Percentiles rank a stretch among this genome's conserved stretches.
Evolutionary conservation across 2,888 invertebrate genomes (phyloP).

Genomic region (Mesorhabditis spiculigera): DNA sequence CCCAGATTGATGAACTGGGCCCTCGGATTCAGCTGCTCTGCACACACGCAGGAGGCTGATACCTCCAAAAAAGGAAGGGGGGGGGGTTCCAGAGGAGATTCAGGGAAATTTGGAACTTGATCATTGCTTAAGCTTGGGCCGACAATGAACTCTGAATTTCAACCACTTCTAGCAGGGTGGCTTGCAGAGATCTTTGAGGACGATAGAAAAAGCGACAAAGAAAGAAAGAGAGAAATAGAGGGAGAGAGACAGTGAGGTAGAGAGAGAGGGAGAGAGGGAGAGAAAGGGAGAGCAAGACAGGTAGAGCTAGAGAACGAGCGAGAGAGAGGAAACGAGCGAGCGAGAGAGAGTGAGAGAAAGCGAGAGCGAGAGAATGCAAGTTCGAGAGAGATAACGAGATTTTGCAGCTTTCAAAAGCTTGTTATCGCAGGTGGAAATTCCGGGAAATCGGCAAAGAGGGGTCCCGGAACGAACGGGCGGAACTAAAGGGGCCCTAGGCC

Average conservation of each 20-base stretch:
- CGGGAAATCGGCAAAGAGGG: too few relatives aligned
- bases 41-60: too few relatives aligned
- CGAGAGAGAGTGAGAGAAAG: background rate
- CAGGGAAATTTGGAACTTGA: too few relatives aligned
- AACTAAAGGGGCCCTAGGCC: too few relatives aligned
- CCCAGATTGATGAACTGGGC: too few relatives aligned
- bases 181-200: background rate
- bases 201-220: background rate
- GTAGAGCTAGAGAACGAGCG: slow-evolving; percentile 14
- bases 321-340: slow-evolving; percentile 10
- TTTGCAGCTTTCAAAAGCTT: background rate
- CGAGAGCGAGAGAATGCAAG: background rate
- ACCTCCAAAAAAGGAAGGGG: too few relatives aligned
- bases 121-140: too few relatives aligned
- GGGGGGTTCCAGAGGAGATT: too few relatives aligned
- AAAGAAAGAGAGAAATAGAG: background rate
- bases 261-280: slow-evolving; percentile 8
- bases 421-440: too few relatives aligned
- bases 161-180: slow-evolving; percentile 3
- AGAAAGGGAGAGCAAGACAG: slow-evolving; percentile 15
- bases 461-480: too few relatives aligned
- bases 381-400: slow-evolving; percentile 6
- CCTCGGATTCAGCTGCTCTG: too few relatives aligned
- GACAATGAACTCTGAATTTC: slow-evolving; percentile 9
- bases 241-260: slow-evolving; percentile 2